Evolutionary conservation across 1,140 invertebrate species (phyloP).

Genomic region (Hypsibius dujardini): DNA sequence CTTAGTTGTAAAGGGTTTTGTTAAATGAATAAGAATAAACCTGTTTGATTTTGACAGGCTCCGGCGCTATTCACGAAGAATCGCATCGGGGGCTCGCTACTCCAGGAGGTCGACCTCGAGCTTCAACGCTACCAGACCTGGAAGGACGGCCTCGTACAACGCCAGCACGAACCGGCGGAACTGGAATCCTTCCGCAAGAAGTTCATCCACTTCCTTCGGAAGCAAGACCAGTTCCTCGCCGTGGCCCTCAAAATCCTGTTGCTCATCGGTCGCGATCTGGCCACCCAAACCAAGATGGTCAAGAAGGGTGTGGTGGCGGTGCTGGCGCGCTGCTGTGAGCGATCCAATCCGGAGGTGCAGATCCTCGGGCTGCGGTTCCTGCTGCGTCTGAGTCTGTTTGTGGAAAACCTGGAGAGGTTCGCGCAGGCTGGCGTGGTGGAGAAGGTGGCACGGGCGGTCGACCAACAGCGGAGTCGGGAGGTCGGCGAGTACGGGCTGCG

Average conservation of each 20-base stretch:
- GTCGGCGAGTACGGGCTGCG: not conserved
- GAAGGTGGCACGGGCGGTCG: not conserved
- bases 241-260: not conserved
- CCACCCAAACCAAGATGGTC: not conserved
- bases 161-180: not conserved
- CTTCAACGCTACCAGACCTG: not conserved
- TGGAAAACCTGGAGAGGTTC: not conserved
- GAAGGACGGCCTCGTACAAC: not conserved
- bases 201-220: not conserved
- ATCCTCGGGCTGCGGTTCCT: not conserved
- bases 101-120: not conserved
- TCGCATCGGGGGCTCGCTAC: not conserved
- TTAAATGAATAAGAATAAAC: not conserved
- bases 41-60: slow-evolving; percentile 4
- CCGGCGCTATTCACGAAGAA: not conserved
- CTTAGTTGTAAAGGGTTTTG: too few relatives aligned
- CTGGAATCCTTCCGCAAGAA: not conserved
- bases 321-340: not conserved
- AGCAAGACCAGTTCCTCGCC: slow-evolving; percentile 5
- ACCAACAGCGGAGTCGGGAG: not conserved
- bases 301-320: not conserved
- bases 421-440: not conserved
- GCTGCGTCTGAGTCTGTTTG: not conserved
- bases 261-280: not conserved
- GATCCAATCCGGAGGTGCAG: slow-evolving; percentile 15